A percentile compares a stretch with the other conserved stretches of the same genome.
These are phyloP conservation scores for Lepetodrilus schrolli DNA, from an alignment of 2,888 invertebrate species.

Conservation along the genomic window DNA sequence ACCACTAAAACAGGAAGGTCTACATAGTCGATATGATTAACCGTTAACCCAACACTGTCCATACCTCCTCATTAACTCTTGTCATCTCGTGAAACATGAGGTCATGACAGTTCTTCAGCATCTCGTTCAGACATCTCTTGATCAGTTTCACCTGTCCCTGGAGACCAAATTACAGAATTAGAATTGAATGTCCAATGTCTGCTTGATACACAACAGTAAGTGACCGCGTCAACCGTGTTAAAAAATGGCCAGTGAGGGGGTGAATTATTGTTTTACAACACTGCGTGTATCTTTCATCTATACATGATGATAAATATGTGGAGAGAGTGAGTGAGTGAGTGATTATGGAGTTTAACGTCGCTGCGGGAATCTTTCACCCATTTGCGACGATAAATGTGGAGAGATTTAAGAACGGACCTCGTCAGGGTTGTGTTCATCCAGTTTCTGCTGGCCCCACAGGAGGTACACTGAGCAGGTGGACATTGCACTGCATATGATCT, in stretches of 20 bases:
- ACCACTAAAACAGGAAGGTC: no score
- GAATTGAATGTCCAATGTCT: no score
- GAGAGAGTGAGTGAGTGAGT: no score
- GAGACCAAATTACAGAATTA: neutral
- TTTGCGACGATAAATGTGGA: neutral
- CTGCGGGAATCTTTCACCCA: no score
- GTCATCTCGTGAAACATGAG: slow-evolving; percentile 83
- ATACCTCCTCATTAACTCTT: slow-evolving; percentile 84
- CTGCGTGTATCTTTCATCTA: no score
- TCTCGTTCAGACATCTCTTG: slow-evolving; percentile 82
- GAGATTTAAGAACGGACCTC: slow-evolving; percentile 50
- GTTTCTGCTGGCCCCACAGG: slow-evolving; percentile 89
- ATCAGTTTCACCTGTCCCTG: slow-evolving; percentile 79
- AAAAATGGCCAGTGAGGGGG: no score
- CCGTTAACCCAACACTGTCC: slow-evolving; percentile 46
- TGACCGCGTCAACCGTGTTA: no score
- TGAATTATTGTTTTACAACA: no score
- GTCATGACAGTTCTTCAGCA: slow-evolving; percentile 83
- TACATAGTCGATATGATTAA: no score
- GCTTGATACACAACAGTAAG: neutral
- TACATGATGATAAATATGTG: no score
- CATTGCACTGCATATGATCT: slow-evolving; percentile 78
- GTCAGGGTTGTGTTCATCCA: slow-evolving; percentile 81
- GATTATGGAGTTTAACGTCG: no score
- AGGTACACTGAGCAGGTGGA: slow-evolving; percentile 90